Evolutionary conservation across 1,140 invertebrate species (phyloP), one percentile per base, ranked within the genome.

Genomic region (Drosophila sproati): DNA sequence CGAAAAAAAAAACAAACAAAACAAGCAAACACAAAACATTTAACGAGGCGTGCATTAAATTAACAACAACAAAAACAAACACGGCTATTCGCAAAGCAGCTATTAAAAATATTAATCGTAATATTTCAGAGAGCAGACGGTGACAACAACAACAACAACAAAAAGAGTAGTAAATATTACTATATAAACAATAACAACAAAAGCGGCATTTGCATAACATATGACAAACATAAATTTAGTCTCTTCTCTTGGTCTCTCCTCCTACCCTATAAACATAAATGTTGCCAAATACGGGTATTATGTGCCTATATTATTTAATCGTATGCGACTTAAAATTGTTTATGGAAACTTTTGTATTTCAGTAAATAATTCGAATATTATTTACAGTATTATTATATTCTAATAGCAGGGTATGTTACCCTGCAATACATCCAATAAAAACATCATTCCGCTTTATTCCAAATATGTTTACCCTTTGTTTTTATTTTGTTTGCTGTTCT

Each of bases 31-130:
- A 52, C 67, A 83, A 83, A 87, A 73, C 82, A 88, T 89, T 88
- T 88, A 88, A 88, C 83, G 83, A 88, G 80, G 85, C 83, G 83
- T 88, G 83, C 83, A 87, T 87, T 75, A 80, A 88, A 73, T 41
- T 54, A 79, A 72, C 73, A 80, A 64, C 59, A 79, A 72, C 73
- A 80, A 64, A 47, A 69, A 43, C 20, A 54, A 71, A 7, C 35
- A 2, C 39, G 70, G 50, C 66, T 80, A 50, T 37, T 69, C 34
- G 34, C 71, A 50, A 64, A 75, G 60, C 70, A 37, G 66, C 63
- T 71, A 78, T 89, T 83, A 89, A 86, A 87, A 83, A 83, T 88
- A 88, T 88, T 78, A 87, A 87, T 88, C 83, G 83, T 80, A 80
- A 83, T 88, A 87, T 76, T 86, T 86, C 78, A 86, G 51, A 73